Evolutionary conservation across 2,888 invertebrate species (phyloP), one percentile per base, ranked within the genome.

Genomic region (Drosophila incognita): DNA sequence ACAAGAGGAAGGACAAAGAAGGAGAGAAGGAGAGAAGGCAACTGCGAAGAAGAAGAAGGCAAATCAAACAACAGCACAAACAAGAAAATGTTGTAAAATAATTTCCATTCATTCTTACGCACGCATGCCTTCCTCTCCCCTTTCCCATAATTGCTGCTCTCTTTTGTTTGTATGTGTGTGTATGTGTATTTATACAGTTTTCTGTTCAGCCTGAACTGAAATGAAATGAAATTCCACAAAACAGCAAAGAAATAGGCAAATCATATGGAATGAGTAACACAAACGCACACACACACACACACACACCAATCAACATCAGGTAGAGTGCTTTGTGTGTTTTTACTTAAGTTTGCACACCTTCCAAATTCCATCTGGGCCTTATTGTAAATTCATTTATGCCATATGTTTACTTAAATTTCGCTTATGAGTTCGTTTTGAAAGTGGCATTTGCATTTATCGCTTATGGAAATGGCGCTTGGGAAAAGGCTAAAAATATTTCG

Each of bases 71-170:
- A 73, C 42, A 71, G 69, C 74, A 56, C 62, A 75, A 87, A 79
- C 82, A 89, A 79, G 84, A 75, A 89, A 87, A 87, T 81, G 87
- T 79, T 84, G 89, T 89, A 84, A 89, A 84, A 89, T 89, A 76
- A 87, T 89, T 89, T 89, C 84, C 83, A 86, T 89, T 87, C 84
- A 74, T 86, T 86, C 79, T 71, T 80, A 79, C 82, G 82, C 76
- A 80, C 69, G 83, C 81, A 86, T 78, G 89, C 75, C 76, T 66
- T 56, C 68, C 49, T 27, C 5, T 27, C 11, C 8, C 8, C 35
- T 11, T 35, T 2, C 8, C 8, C 8, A 15, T 8, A 24, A 24
- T 24, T 21, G 15, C 21, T 21, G 15, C 21, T 38, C 24, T 35
- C 49, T 24, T 33, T 21, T 60, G 31, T 49, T 48, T 73, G 53